Evolutionary conservation across 2,797 vertebrate species (phyloP).

Genomic region (Microctenopoma lineatum): DNA sequence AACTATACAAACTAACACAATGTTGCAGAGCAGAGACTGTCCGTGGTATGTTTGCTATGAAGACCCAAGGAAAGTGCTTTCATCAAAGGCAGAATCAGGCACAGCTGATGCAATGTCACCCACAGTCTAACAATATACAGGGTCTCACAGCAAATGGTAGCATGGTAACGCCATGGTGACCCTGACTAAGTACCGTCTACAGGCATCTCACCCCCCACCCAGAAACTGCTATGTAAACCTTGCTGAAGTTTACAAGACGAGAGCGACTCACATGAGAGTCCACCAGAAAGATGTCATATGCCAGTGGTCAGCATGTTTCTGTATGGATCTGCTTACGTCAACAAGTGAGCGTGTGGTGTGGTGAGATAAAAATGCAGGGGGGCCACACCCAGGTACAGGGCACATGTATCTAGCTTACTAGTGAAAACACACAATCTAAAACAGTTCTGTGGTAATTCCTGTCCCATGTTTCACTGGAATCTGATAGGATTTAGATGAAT

Average conservation of each 20-base stretch:
- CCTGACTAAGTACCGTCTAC: conserved; percentile 28
- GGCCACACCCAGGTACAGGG: conserved; percentile 68
- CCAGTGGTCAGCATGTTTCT: conserved; percentile 18
- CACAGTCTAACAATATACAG: conserved; percentile 34
- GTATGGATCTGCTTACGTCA: conserved; percentile 55
- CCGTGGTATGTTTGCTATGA: conserved; percentile 35
- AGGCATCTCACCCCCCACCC: conserved; percentile 2
- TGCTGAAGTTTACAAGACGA: conserved; percentile 24
- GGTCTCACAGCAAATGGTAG: conserved; percentile 44
- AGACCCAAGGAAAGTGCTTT: conserved; percentile 40
- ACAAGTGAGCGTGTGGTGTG: conserved; percentile 53
- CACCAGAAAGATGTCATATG: background rate
- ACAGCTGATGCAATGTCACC: conserved; percentile 59
- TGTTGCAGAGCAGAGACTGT: background rate
- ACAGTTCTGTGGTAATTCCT: conserved; percentile 21
- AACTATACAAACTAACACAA: background rate
- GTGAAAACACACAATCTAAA: conserved; percentile 19
- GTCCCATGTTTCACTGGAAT: conserved; percentile 24
- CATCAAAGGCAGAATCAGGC: conserved; percentile 44
- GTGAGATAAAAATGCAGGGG: conserved; percentile 71
- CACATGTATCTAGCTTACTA: conserved; percentile 2
- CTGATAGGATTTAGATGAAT: conserved; percentile 54
- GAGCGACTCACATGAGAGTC: conserved; percentile 8
- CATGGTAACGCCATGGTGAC: conserved; percentile 61
- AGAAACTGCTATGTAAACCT: conserved; percentile 7